phyloP scores from a whole-genome alignment of 2,113 vertebrate genomes.

The Lagopus leucura region DNA sequence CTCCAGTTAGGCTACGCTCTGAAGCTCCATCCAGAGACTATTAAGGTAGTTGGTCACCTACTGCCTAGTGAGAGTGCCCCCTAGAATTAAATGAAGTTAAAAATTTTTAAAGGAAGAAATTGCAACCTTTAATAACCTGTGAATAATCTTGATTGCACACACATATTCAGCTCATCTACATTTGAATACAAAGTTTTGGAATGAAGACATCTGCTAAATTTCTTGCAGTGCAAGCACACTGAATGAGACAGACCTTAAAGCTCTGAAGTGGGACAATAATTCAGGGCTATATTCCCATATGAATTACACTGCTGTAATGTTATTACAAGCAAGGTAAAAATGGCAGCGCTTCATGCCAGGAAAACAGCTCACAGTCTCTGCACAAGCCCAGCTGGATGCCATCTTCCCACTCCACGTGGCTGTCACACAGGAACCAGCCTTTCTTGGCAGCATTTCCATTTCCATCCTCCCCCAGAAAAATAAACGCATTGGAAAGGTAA shows the following conservation, averaged over 20 bases:
- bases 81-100: neutral
- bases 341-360: neutral
- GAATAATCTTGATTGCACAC: neutral
- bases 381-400: neutral
- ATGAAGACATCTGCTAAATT: neutral
- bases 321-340: neutral
- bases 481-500: neutral
- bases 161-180: neutral
- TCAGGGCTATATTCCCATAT: neutral
- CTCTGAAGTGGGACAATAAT: neutral
- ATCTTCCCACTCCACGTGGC: accelerated
- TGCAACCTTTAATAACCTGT: neutral
- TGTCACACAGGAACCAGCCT: neutral
- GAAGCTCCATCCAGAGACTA: neutral
- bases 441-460: neutral
- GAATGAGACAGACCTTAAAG: neutral
- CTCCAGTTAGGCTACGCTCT: neutral
- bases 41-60: neutral
- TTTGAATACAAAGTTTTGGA: neutral
- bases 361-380: neutral
- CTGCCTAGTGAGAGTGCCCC: neutral
- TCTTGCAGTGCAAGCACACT: neutral
- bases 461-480: neutral
- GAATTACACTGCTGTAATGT: neutral
- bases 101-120: neutral